Base-by-base conservation (phyloP, 1,140 invertebrate genomes). In the Atta colombica region DNA sequence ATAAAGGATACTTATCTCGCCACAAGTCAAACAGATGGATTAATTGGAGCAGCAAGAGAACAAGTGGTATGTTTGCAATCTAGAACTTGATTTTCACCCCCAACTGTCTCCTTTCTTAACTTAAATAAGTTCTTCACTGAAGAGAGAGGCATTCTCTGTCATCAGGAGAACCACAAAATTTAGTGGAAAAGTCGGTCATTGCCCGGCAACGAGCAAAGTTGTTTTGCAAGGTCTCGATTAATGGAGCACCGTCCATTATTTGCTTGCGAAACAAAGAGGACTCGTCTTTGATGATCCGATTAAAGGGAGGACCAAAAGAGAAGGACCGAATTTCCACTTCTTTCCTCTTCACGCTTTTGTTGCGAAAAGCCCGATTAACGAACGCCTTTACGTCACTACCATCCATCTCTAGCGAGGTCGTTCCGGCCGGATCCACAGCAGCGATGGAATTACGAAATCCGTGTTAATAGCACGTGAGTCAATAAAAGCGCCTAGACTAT, bases 391-490 rank as follows among this genome's bases (percentile, higher is more conserved):
- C 89, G 69, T 87, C 87, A 90, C 51, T 63, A 82, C 68, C 85
- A 86, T n/a, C 60, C 72, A 82, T 39, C 31, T 45, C 45, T 66
- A 63, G 28, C 85, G 72, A 89, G 72, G 86, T 63, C 51, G 58
- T 53, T 45, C 69, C 18, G 60, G 65, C 55, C 89, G 77, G 87
- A 89, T 25, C 21, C 12, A 39, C 31, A 39, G 39, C 39, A 16
- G 2, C 65, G 65, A 21, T 18, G 25, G 28, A 12, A 45, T 90
- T 89, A 69, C 89, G 72, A 90, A 87, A 89, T 85, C 85, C 53
- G 21, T 87, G 68, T 89, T 87, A 90, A 90, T 90, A 89, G 77
- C 89, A 28, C 55, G 69, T 39, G 39, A 81, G 68, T 65, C 77
- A 75, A 86, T 77, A 85, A 89, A 86, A 85, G 66, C 77, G 74